Percentiles rank a stretch among this genome's conserved stretches.
phyloP scores from a whole-genome alignment of 2,113 vertebrate genomes.

The Steatornis caripensis region DNA sequence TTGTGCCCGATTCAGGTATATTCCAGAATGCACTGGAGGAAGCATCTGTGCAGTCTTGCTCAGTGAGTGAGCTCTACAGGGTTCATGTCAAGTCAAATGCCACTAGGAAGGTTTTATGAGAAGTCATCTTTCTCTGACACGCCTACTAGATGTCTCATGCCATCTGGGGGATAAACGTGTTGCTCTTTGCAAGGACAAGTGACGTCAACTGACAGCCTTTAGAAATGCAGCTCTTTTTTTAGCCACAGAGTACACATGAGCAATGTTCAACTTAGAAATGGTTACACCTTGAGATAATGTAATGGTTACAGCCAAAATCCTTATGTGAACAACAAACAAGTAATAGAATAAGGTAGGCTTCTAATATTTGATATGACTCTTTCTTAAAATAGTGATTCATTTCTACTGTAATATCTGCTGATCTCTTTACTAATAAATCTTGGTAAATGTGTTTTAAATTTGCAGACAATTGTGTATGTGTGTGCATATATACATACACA shows the following conservation, averaged over 20 bases:
- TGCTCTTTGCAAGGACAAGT: neutral
- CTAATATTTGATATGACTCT: neutral
- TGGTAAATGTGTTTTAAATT: neutral
- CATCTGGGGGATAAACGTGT: neutral
- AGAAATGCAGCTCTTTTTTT: neutral
- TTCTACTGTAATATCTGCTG: neutral
- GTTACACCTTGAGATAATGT: neutral
- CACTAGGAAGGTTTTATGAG: neutral
- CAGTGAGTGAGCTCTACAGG: neutral
- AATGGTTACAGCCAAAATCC: neutral
- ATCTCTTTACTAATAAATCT: neutral
- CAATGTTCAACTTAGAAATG: neutral
- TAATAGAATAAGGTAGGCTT: neutral
- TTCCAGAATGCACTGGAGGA: neutral
- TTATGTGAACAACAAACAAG: neutral
- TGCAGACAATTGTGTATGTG: neutral
- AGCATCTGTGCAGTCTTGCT: neutral
- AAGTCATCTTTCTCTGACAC: neutral
- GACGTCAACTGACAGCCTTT: neutral
- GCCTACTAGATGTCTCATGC: neutral
- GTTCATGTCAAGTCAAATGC: neutral
- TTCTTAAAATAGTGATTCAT: neutral
- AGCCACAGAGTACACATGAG: neutral
- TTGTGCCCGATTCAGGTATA: neutral
- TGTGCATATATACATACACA: neutral